Base-by-base conservation (phyloP, 1,140 invertebrate species). In the Diorhabda carinulata region DNA sequence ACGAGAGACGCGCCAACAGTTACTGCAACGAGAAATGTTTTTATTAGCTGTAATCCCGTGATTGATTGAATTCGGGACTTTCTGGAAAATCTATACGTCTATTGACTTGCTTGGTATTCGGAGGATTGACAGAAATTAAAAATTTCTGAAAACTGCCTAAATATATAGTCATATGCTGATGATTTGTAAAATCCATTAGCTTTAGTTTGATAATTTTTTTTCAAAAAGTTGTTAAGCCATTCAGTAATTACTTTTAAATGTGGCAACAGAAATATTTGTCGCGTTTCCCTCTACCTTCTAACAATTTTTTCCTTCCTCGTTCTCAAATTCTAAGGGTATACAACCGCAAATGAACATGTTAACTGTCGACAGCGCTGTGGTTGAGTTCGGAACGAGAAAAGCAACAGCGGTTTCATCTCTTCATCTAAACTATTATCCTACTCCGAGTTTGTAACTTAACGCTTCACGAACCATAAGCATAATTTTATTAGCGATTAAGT, bases 11-110 rank as follows among this genome's bases (percentile, higher is more conserved):
- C 72, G 72, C 72, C 72, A 72, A 75, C 73, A 73, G 74, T 73
- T 69, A 72, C 74, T 76, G 76, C 74, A 77, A 78, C 75, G 78
- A 76, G 75, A 78, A 79, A 80, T 78, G 78, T 78, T 80, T 80
- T 80, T 80, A 80, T 79, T 80, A 80, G 77, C 78, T 75, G 71
- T 79, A 80, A 80, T 80, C 78, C 73, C 47, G 76, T 80, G 78
- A 80, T 80, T 80, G 78, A 80, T 80, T 75, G 76, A 75, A 73
- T 77, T 73, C 72, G 67, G 71, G 72, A 72, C 47, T 52, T 52
- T 6, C 47, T 8, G 47, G 2, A 52, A 52, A 52, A 52, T 52
- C 47, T 52, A 52, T 52, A 52, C 47, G 6, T 52, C 6, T n/a
- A 52, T 52, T 52, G 47, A 52, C 47, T 52, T 52, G n/a, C 6